Evolutionary conservation across 2,797 vertebrate species (phyloP).

Genomic region (Fringilla coelebs): DNA sequence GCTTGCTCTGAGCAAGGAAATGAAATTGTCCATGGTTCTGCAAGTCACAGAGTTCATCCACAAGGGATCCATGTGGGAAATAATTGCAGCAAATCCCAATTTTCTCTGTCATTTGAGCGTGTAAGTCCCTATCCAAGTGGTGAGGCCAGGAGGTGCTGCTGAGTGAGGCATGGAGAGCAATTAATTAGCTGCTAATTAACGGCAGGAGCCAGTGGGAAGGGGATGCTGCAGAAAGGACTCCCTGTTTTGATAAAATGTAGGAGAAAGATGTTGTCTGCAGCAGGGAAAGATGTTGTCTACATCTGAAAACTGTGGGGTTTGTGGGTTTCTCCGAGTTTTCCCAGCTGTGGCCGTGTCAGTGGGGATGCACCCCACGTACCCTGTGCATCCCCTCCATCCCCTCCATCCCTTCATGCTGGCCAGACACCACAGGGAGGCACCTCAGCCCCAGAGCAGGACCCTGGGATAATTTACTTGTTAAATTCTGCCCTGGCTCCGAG

Average conservation of each 20-base stretch:
- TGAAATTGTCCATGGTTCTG: background rate
- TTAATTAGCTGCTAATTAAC: slow-evolving; percentile 11
- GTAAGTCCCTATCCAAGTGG: background rate
- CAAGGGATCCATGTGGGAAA: background rate
- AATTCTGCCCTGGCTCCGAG: background rate
- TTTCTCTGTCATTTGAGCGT: background rate
- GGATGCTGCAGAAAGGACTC: background rate
- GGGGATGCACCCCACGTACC: background rate
- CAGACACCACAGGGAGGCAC: background rate
- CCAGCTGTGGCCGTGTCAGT: background rate
- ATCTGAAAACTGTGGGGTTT: background rate
- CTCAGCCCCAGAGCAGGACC: background rate
- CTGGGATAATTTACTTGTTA: background rate
- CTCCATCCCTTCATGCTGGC: background rate
- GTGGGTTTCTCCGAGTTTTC: background rate
- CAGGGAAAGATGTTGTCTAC: background rate
- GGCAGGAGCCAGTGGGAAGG: background rate
- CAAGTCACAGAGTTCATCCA: background rate
- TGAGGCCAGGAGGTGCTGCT: background rate
- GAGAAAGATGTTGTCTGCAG: background rate
- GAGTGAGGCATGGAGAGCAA: background rate
- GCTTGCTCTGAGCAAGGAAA: background rate
- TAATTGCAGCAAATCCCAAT: background rate
- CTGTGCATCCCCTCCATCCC: too few relatives aligned
- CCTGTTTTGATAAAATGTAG: background rate